Evolutionary conservation across 1,140 invertebrate genomes (phyloP).

Genomic region (Orchesella cincta): DNA sequence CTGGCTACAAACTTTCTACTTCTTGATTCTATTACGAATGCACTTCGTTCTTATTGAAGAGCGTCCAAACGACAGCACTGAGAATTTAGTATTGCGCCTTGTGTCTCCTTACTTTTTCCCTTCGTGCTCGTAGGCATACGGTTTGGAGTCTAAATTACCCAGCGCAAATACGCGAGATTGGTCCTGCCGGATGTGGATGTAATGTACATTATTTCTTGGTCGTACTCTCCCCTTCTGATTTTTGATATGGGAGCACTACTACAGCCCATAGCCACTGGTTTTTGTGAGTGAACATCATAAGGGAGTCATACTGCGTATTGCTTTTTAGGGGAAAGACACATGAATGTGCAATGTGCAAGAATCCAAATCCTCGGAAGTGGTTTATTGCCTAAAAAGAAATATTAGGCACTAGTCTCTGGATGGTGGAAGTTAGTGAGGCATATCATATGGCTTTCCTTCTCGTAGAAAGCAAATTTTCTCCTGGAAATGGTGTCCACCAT

Average conservation of each 20-base stretch:
- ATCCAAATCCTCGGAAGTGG: not conserved
- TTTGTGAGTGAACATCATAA: not conserved
- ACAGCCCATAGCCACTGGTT: too few relatives aligned
- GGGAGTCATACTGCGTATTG: not conserved
- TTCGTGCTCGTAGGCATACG: too few relatives aligned
- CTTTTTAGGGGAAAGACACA: not conserved
- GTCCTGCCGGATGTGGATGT: not conserved
- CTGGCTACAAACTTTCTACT: not conserved
- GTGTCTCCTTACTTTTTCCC: too few relatives aligned
- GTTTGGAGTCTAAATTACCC: too few relatives aligned
- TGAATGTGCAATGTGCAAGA: not conserved
- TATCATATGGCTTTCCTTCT: slow-evolving; percentile 12
- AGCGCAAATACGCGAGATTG: too few relatives aligned
- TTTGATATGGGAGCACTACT: too few relatives aligned
- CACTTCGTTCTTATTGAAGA: not conserved
- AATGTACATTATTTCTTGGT: not conserved
- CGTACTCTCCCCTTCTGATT: not conserved
- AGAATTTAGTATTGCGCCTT: too few relatives aligned
- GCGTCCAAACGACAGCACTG: too few relatives aligned
- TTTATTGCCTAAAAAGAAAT: not conserved
- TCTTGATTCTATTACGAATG: not conserved
- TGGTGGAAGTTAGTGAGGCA: not conserved
- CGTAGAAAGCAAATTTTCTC: not conserved
- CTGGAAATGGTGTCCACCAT: not conserved
- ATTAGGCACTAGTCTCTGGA: not conserved